Percentiles rank a stretch among this genome's conserved stretches.
These are phyloP conservation scores for Tineola bisselliella DNA, from an alignment of 2,888 invertebrate species.

Conservation along the genomic window DNA sequence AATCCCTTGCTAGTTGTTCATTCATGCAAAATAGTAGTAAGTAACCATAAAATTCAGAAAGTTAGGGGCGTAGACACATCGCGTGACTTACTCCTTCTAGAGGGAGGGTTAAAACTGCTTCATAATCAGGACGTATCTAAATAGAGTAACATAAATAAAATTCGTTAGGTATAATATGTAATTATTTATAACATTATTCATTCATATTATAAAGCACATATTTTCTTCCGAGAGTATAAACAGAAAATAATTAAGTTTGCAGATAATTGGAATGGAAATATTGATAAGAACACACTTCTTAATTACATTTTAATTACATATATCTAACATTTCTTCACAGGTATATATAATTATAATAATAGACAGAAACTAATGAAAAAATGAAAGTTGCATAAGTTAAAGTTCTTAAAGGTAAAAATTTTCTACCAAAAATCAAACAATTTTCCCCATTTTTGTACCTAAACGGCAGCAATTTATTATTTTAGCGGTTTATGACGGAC, in stretches of 20 bases:
- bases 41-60: background rate
- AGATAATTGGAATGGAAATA: background rate
- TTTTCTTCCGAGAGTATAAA: background rate
- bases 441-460: background rate
- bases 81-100: background rate
- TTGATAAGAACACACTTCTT: no score
- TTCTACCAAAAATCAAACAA: background rate
- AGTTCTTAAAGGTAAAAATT: background rate
- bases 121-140: background rate
- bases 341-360: no score
- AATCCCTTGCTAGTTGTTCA: no score
- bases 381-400: no score
- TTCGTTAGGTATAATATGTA: no score
- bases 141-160: background rate
- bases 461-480: background rate
- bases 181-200: no score
- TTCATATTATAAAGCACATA: no score
- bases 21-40: no score
- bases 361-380: no score
- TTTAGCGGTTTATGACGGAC: slow-evolving; percentile 8
- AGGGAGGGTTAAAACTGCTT: background rate
- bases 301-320: no score
- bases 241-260: background rate
- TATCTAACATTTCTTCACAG: no score
- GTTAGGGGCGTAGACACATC: background rate